Conservation (phyloP, 92 coral and sea anemone species). For the Epizoanthus stellaris region DNA sequence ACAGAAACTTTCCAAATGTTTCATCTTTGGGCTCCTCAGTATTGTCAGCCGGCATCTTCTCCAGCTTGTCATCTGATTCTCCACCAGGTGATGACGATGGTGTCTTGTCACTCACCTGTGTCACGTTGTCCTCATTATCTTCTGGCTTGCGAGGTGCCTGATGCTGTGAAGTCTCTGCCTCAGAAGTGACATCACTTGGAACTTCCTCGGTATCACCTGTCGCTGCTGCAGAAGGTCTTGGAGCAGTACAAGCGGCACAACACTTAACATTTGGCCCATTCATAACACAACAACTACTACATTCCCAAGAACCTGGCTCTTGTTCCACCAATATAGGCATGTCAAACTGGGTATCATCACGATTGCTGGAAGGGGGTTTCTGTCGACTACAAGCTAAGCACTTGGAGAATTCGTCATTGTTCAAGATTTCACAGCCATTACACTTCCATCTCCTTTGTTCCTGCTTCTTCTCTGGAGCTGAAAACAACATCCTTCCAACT, state of each 20-base stretch:
- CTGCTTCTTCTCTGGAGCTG: not conserved
- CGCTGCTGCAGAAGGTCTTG: conserved; percentile 31
- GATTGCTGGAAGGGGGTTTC: not conserved
- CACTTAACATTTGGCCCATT: conserved; percentile 37
- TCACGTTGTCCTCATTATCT: not conserved
- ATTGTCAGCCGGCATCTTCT: not conserved
- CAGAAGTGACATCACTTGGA: not conserved
- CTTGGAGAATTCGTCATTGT: conserved; percentile 8
- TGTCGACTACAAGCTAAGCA: not conserved
- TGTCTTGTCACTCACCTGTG: not conserved
- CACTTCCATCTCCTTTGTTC: conserved; percentile 21
- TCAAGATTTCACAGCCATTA: conserved; percentile 18
- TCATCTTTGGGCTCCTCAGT: not conserved
- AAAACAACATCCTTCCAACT: conserved; percentile 7
- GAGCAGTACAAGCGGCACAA: conserved; percentile 59
- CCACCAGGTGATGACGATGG: not conserved
- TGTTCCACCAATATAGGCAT: conserved; percentile 41
- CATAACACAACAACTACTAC: conserved; percentile 52
- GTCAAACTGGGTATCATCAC: not conserved
- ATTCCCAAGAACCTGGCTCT: conserved; percentile 66
- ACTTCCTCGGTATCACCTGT: not conserved
- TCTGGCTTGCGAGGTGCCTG: not conserved
- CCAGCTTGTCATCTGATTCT: not conserved
- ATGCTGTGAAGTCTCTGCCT: conserved; percentile 2
- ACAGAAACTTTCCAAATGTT: conserved; percentile 56